A percentile compares a stretch with the other conserved stretches of the same genome.
Evolutionary conservation across 2,113 vertebrate genomes (phyloP).

Genomic region (Oreotrochilus melanogaster): DNA sequence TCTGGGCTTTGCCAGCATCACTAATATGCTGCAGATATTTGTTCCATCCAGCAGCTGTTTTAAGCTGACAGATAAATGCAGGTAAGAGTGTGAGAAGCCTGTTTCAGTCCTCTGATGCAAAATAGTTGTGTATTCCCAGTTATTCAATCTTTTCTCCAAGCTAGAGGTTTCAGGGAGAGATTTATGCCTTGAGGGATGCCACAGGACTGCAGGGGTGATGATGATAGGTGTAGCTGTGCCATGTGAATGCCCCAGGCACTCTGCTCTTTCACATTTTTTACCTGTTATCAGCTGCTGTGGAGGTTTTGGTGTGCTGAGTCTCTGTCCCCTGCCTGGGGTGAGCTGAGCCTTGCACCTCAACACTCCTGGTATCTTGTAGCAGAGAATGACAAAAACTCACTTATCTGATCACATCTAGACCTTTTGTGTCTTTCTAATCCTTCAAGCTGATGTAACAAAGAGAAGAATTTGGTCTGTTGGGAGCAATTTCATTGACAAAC

Average conservation of each 20-base stretch:
- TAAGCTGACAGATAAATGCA: background rate
- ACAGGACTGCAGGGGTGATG: background rate
- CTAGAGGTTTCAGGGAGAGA: background rate
- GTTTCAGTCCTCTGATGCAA: background rate
- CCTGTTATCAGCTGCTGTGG: background rate
- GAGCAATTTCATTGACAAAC: background rate
- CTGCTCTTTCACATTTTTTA: background rate
- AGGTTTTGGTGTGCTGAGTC: background rate
- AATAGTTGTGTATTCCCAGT: background rate
- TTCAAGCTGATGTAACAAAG: background rate
- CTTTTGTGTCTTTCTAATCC: background rate
- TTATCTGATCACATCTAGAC: fast-evolving
- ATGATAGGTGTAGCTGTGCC: fast-evolving
- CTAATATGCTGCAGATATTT: too few relatives aligned
- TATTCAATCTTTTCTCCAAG: background rate
- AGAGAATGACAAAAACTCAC: background rate
- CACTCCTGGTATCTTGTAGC: background rate
- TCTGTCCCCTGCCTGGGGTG: too few relatives aligned
- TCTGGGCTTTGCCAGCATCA: background rate
- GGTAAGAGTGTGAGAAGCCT: background rate
- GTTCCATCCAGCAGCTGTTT: background rate
- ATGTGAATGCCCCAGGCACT: background rate
- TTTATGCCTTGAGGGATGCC: background rate
- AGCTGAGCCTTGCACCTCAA: background rate
- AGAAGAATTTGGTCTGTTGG: background rate